These are phyloP conservation scores for Monopterus albus DNA, from an alignment of 2,113 vertebrate genomes.

Conservation along the genomic window DNA sequence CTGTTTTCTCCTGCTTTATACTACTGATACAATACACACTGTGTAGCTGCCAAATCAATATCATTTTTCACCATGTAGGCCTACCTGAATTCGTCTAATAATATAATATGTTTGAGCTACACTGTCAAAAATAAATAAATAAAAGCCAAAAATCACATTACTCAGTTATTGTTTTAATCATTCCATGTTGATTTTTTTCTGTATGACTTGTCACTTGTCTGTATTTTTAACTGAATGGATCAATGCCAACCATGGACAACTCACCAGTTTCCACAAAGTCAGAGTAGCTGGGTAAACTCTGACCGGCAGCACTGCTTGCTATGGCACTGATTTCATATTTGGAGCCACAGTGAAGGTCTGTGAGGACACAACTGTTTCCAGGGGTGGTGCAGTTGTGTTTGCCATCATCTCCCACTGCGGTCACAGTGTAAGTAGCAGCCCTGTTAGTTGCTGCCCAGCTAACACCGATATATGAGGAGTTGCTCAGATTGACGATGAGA, in stretches of 20 bases:
- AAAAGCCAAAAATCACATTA: too few relatives aligned
- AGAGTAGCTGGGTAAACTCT: conserved; percentile 90
- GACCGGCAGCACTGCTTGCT: conserved; percentile 82
- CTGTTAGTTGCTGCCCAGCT: conserved; percentile 84
- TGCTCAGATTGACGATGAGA: conserved; percentile 76
- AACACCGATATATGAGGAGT: conserved; percentile 74
- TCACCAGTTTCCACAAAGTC: conserved; percentile 87
- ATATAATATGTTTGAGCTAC: too few relatives aligned
- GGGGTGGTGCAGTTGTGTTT: conserved; percentile 78
- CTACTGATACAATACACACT: too few relatives aligned
- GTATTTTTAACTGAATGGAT: neutral
- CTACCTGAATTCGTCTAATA: too few relatives aligned
- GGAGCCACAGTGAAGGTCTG: conserved; percentile 86
- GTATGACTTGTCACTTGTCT: too few relatives aligned
- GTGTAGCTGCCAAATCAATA: too few relatives aligned
- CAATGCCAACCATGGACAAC: neutral
- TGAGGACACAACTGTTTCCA: conserved; percentile 81
- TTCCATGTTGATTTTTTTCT: too few relatives aligned
- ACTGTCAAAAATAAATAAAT: too few relatives aligned
- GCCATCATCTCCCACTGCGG: conserved; percentile 51
- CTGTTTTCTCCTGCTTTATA: too few relatives aligned
- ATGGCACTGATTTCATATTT: conserved; percentile 83
- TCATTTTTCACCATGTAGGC: too few relatives aligned
- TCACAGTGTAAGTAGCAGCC: conserved; percentile 82
- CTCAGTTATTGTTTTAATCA: too few relatives aligned